Percentiles rank a stretch among this genome's conserved stretches.
phyloP scores from a whole-genome alignment of 2,888 invertebrate genomes.

The Rhynchonema sp. region DNA sequence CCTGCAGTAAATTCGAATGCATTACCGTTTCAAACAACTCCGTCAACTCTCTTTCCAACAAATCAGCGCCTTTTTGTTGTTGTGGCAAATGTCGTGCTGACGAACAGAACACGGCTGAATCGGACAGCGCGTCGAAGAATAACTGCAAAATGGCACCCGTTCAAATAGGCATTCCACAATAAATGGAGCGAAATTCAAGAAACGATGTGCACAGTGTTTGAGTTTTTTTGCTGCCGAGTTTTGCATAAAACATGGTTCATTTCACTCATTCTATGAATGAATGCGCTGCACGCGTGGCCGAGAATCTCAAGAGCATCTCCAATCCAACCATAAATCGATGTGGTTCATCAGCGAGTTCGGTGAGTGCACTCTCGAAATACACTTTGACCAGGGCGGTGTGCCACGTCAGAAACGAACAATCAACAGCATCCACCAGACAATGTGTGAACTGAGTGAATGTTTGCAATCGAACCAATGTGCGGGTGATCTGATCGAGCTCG shows the following conservation, averaged over 20 bases:
- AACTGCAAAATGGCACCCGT: too few species aligned
- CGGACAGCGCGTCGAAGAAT: not conserved
- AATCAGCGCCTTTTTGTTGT: not conserved
- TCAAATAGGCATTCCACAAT: too few species aligned
- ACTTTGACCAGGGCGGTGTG: slow-evolving; percentile 55
- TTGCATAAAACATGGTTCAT: not conserved
- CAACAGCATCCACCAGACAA: slow-evolving; percentile 19
- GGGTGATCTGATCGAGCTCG: not conserved
- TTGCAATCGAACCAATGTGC: not conserved
- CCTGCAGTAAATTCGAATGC: too few species aligned
- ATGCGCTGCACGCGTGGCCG: too few species aligned
- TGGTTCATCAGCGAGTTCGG: slow-evolving; percentile 43
- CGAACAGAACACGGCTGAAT: not conserved
- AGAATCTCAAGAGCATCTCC: too few species aligned
- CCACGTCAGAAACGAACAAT: slow-evolving; percentile 59
- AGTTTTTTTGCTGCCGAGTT: too few species aligned
- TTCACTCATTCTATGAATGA: too few species aligned
- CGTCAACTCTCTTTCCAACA: not conserved
- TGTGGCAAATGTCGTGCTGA: not conserved
- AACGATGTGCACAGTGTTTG: not conserved
- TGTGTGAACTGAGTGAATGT: not conserved
- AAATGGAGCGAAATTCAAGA: not conserved
- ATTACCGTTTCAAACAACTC: not conserved
- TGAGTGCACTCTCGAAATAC: slow-evolving; percentile 52
- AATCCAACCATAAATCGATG: slow-evolving; percentile 11